Base-by-base conservation (phyloP, 2,888 invertebrate species). In the Elmis aenea region DNA sequence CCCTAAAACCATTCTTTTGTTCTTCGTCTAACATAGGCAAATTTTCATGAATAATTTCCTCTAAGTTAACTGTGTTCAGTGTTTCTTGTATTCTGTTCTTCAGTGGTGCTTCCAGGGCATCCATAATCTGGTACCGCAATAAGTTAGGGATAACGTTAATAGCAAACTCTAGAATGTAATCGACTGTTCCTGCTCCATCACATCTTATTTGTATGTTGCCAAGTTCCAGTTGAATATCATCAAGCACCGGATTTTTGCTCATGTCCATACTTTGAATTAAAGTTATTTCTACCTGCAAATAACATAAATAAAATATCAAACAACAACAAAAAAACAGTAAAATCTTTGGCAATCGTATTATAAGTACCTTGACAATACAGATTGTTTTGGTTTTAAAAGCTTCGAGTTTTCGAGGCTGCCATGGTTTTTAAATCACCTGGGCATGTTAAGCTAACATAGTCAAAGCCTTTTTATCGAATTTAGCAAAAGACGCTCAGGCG, bases 101-200 rank as follows among this genome's bases (percentile, higher is more conserved):
- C 2, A 89, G 66, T 0, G 89, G 88, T 20, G 79, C 79, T 66
- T 90, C 89, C 21, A 90, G 61, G 0, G 87, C 86, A 57, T 88
- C 85, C 79, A 89, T 85, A 40, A 91, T 87, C 67, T 90, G 89
- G 60, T 88, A 87, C 33, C 92, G 76, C 42, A 93, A 68, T 26
- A 90, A 68, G 72, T 93, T 92, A 1, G 91, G 90, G 30, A 91
- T 57, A 26, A 91, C 72, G 62, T 92, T 93, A 0, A 90, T 76
- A 3, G 73, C 75, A 38, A 86, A 81, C 67, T 93, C 92, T 41
- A 90, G 70, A 1, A 83, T 59, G 57, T 90, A 91, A 66, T 93
- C 92, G 9, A 86, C 46, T 1, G 88, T 87, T n/a, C 92, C 90
- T 0, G 89, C 83, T 0, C 92, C 92, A 51, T 88, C 79, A 52